phyloP scores from a whole-genome alignment of 2,113 vertebrate species.

The Heteronetta atricapilla region DNA sequence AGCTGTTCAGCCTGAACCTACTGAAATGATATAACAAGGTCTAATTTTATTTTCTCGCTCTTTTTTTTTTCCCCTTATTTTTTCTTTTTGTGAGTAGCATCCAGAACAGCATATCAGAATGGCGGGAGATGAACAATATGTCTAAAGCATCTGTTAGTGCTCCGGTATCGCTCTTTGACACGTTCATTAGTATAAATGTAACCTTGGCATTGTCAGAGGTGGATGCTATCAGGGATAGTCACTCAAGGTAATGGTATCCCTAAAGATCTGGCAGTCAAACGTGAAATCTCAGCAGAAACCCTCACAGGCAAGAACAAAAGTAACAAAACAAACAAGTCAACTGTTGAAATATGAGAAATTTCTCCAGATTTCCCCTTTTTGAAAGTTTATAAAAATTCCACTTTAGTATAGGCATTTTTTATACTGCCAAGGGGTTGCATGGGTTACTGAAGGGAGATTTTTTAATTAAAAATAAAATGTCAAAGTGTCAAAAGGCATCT shows the following conservation, averaged over 20 bases:
- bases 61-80: neutral
- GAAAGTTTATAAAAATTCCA: neutral
- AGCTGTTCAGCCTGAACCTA: neutral
- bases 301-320: neutral
- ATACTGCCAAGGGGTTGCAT: neutral
- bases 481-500: neutral
- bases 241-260: rapidly evolving
- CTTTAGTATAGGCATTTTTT: neutral
- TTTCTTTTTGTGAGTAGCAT: neutral
- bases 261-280: neutral
- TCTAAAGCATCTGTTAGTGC: neutral
- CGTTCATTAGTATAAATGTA: neutral
- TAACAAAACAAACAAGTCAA: neutral
- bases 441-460: neutral
- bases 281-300: neutral
- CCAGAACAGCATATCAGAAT: neutral
- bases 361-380: neutral
- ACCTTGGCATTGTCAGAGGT: neutral
- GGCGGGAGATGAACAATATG: neutral
- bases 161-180: neutral
- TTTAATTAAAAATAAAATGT: neutral
- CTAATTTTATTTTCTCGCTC: neutral
- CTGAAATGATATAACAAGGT: neutral
- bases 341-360: neutral
- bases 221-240: too few species aligned